These are phyloP conservation scores for Turritopsis dohrnii DNA, from an alignment of 30 jellyfish, hydroid and myxozoan genomes.

Conservation along the genomic window DNA sequence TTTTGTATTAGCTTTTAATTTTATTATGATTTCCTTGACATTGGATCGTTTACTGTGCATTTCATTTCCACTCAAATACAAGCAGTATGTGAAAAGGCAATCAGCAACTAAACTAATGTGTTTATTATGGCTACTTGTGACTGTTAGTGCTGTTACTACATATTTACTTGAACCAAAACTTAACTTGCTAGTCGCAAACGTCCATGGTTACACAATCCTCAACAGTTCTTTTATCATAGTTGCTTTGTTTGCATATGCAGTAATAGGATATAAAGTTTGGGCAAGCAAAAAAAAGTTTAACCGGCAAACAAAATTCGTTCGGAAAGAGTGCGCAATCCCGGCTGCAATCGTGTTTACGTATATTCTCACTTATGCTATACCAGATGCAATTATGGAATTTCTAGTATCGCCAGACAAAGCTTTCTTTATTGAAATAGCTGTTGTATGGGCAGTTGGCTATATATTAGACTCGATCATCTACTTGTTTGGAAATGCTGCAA, in stretches of 20 bases:
- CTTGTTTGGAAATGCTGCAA: background rate
- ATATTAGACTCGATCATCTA: background rate
- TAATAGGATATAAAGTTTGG: background rate
- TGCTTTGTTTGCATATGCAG: background rate
- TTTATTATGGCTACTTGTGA: background rate
- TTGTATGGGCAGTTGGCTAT: background rate
- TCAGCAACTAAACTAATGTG: background rate
- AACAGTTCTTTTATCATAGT: background rate
- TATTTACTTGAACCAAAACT: background rate
- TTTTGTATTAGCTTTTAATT: background rate
- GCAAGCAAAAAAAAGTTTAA: background rate
- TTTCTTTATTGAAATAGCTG: background rate
- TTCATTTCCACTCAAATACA: background rate
- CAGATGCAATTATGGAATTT: background rate
- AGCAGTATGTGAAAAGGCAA: background rate
- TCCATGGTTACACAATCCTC: background rate
- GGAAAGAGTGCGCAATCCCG: background rate
- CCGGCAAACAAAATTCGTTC: background rate
- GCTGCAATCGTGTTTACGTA: background rate
- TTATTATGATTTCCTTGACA: background rate
- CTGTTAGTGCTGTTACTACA: background rate
- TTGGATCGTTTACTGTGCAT: background rate
- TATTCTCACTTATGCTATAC: background rate
- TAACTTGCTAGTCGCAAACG: background rate
- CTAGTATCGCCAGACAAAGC: background rate